Conservation (phyloP, 2,113 vertebrate species). For the Prionailurus bengalensis region DNA sequence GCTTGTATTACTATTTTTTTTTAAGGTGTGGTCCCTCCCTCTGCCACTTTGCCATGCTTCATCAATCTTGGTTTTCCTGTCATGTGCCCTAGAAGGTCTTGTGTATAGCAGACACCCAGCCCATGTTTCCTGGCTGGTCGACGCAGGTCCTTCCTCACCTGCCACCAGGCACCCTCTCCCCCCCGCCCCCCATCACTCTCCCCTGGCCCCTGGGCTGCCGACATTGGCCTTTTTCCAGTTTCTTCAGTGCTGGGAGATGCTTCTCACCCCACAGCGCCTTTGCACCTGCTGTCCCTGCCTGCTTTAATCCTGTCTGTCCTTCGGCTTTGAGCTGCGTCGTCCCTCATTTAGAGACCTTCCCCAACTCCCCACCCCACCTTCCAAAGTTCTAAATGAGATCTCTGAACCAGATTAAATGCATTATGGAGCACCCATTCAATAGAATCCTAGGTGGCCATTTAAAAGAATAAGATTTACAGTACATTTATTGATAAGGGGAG, state of each 20-base stretch:
- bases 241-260: neutral
- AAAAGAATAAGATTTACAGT: neutral
- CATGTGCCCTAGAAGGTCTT: neutral
- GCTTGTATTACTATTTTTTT: neutral
- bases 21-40: neutral
- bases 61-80: neutral
- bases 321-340: neutral
- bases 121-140: rapidly evolving
- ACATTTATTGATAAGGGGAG: neutral
- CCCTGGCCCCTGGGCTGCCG: rapidly evolving
- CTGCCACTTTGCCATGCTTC: neutral
- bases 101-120: neutral
- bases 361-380: neutral
- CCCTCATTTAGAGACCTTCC: neutral
- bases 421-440: neutral
- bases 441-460: neutral
- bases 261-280: neutral
- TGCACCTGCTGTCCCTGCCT: neutral
- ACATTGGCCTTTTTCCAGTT: neutral
- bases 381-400: neutral
- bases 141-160: neutral
- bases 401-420: neutral
- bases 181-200: no score
- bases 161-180: rapidly evolving
- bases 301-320: neutral